These are phyloP conservation scores for Philaethria dido DNA, from an alignment of 2,888 invertebrate species.

Conservation along the genomic window DNA sequence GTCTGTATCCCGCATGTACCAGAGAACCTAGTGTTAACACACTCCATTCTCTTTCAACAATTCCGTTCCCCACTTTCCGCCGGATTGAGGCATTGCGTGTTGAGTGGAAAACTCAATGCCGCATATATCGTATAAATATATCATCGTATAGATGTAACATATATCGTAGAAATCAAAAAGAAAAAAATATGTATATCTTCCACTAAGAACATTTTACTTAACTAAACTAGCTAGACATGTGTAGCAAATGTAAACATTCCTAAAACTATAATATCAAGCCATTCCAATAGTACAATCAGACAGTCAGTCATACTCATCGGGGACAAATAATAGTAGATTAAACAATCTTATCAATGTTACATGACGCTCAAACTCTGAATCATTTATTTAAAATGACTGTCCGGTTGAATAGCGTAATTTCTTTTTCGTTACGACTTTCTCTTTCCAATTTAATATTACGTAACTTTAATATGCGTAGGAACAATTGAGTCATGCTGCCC, in stretches of 20 bases:
- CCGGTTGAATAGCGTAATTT: slow-evolving; percentile 54
- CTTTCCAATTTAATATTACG: slow-evolving; percentile 54
- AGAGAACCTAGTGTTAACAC: no score
- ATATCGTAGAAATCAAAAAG: no score
- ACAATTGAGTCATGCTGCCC: slow-evolving; percentile 52
- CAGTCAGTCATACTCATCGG: neutral
- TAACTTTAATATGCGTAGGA: slow-evolving; percentile 49
- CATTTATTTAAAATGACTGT: slow-evolving; percentile 37
- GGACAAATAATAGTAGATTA: slow-evolving; percentile 20
- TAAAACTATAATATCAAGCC: neutral
- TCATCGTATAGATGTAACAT: no score
- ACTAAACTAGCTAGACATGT: no score
- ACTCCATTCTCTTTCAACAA: no score
- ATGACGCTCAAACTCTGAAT: slow-evolving; percentile 30
- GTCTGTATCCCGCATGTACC: no score
- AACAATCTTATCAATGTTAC: slow-evolving; percentile 33
- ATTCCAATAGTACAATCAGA: neutral
- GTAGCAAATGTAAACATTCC: neutral
- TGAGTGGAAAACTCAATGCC: no score
- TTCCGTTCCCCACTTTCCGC: no score
- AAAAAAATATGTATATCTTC: no score
- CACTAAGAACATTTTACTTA: no score
- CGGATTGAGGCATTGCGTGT: no score
- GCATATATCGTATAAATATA: no score
- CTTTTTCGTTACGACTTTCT: slow-evolving; percentile 61